Evolutionary conservation across 2,888 invertebrate species (phyloP).

Genomic region (Unio pictorum): DNA sequence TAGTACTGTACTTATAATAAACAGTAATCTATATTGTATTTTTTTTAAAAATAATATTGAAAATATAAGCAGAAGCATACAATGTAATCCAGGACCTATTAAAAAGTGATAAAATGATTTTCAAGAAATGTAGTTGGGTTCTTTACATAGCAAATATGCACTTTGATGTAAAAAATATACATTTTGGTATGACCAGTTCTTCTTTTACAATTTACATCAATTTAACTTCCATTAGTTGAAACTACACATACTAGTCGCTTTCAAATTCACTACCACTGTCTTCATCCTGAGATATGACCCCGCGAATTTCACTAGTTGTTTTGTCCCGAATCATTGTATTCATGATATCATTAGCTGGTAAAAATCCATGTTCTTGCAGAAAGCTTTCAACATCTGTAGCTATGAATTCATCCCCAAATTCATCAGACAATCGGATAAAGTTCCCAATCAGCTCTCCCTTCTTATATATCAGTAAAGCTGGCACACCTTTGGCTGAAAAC

Average conservation of each 20-base stretch:
- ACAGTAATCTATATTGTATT: no score
- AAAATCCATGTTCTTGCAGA: constrained; percentile 79
- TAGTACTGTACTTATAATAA: no score
- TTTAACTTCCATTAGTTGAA: no score
- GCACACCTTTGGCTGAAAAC: constrained; percentile 83
- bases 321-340: constrained; percentile 44
- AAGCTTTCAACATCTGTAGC: constrained; percentile 91
- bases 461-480: constrained; percentile 93
- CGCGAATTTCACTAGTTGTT: constrained; percentile 49
- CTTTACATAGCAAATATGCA: no score
- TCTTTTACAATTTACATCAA: no score
- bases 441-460: constrained; percentile 91
- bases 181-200: no score
- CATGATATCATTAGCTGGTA: constrained; percentile 51
- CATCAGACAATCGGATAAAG: constrained; percentile 88
- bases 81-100: no score
- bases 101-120: no score
- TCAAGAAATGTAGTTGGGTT: no score
- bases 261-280: constrained; percentile 60
- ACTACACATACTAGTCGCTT: constrained; percentile 5
- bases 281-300: constrained; percentile 43
- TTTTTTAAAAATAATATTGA: no score
- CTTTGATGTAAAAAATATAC: no score
- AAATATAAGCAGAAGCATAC: no score
- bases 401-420: constrained; percentile 92